These are phyloP conservation scores for Strongylocentrotus purpuratus DNA, from an alignment of 35 echinoderm and acorn worm genomes.

Conservation along the genomic window DNA sequence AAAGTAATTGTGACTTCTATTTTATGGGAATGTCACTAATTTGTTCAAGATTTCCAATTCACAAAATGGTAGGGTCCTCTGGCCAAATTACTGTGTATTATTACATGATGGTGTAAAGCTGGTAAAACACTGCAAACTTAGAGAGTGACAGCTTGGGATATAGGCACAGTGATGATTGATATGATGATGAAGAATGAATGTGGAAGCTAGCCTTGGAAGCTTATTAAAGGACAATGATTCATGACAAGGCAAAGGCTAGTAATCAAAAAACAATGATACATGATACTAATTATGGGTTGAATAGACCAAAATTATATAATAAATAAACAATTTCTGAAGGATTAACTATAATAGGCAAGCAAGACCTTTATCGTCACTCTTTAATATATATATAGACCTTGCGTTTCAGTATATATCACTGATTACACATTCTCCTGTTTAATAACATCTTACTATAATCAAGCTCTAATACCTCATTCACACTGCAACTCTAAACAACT, in stretches of 20 bases:
- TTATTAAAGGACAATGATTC: neutral
- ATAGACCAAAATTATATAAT: too few relatives aligned
- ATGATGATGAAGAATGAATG: neutral
- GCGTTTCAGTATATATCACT: too few relatives aligned
- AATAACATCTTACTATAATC: too few relatives aligned
- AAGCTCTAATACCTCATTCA: too few relatives aligned
- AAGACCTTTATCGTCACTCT: too few relatives aligned
- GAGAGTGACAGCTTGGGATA: neutral
- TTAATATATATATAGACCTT: too few relatives aligned
- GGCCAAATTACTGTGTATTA: neutral
- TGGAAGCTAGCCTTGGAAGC: neutral
- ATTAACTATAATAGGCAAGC: too few relatives aligned
- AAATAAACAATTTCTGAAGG: too few relatives aligned
- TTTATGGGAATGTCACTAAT: neutral
- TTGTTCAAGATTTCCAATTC: neutral
- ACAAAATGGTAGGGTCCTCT: neutral
- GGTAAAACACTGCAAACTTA: neutral
- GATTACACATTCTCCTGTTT: too few relatives aligned
- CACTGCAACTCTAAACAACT: too few relatives aligned
- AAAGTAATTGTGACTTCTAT: constrained; percentile 4
- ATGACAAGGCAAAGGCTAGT: neutral
- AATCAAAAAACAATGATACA: neutral
- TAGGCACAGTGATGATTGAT: neutral
- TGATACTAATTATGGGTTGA: neutral
- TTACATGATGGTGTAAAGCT: neutral